These are phyloP conservation scores for Blera fallax DNA, from an alignment of 2,888 invertebrate species.

Conservation along the genomic window DNA sequence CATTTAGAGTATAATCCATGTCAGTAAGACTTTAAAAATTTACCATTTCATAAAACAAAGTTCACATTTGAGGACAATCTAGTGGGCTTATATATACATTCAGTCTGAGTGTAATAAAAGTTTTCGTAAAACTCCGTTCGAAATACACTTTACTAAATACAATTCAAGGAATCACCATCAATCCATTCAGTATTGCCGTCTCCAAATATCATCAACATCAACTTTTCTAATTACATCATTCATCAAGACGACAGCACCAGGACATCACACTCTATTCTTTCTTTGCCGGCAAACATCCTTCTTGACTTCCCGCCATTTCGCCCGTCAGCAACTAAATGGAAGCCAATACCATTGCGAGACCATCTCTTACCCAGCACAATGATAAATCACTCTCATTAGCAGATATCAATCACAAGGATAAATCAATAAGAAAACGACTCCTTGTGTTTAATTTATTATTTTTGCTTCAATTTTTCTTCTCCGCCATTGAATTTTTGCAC, in stretches of 20 bases:
- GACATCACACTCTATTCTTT: constrained; percentile 50
- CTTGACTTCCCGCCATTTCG: constrained; percentile 51
- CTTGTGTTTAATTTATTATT: constrained; percentile 72
- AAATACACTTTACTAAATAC: constrained; percentile 5
- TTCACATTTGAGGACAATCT: too few species aligned
- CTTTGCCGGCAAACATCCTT: constrained; percentile 21
- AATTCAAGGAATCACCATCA: constrained; percentile 40
- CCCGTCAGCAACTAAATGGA: constrained; percentile 50
- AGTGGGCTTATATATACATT: too few species aligned
- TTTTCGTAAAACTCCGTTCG: too few species aligned
- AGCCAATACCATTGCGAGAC: constrained; percentile 42
- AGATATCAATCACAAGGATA: constrained; percentile 73
- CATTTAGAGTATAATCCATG: too few species aligned
- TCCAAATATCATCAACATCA: constrained; percentile 62
- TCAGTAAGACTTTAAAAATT: too few species aligned
- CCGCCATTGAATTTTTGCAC: constrained; percentile 65
- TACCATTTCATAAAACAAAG: too few species aligned
- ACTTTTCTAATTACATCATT: constrained; percentile 72
- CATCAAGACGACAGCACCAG: constrained; percentile 65
- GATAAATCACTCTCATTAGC: constrained; percentile 73
- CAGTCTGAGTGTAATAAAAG: too few species aligned
- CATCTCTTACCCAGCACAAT: constrained; percentile 27
- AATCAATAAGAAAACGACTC: constrained; percentile 72
- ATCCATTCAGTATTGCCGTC: constrained; percentile 48
- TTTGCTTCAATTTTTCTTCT: constrained; percentile 68